These are phyloP conservation scores for Melanitta fusca DNA, from an alignment of 2,797 vertebrate genomes.

Conservation along the genomic window DNA sequence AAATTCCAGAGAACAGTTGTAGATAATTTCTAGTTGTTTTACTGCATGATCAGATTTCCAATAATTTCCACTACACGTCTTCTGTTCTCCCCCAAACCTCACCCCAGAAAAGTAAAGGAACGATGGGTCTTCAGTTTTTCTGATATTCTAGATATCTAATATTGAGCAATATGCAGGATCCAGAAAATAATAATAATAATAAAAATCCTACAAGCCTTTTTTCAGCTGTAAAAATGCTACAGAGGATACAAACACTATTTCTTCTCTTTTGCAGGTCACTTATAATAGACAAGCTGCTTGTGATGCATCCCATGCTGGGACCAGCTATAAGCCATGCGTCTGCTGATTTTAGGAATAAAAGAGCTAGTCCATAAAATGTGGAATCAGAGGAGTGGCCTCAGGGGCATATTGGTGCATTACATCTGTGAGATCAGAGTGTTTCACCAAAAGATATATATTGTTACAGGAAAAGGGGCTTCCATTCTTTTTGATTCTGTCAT, in stretches of 20 bases:
- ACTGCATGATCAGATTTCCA: background rate
- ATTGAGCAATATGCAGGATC: background rate
- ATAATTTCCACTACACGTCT: background rate
- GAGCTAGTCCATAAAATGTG: constrained; percentile 65
- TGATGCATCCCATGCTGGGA: constrained; percentile 72
- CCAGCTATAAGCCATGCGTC: constrained; percentile 59
- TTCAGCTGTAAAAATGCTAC: constrained; percentile 47
- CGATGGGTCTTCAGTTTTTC: background rate
- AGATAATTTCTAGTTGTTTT: constrained; percentile 6
- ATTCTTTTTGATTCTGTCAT: constrained; percentile 47
- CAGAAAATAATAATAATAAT: background rate
- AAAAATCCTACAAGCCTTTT: background rate
- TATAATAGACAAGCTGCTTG: constrained; percentile 67
- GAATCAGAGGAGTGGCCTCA: constrained; percentile 65
- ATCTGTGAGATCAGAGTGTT: constrained; percentile 63
- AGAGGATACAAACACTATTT: constrained; percentile 58
- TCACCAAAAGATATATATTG: constrained; percentile 57
- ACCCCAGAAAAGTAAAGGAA: constrained; percentile 10
- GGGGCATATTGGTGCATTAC: constrained; percentile 58
- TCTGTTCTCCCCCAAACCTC: background rate
- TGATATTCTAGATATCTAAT: background rate
- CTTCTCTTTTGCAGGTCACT: constrained; percentile 54
- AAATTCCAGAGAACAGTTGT: background rate
- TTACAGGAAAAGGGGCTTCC: constrained; percentile 54
- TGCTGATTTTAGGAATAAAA: constrained; percentile 66